phyloP scores from a whole-genome alignment of 1,140 invertebrate genomes.

The Venturia canescens region DNA sequence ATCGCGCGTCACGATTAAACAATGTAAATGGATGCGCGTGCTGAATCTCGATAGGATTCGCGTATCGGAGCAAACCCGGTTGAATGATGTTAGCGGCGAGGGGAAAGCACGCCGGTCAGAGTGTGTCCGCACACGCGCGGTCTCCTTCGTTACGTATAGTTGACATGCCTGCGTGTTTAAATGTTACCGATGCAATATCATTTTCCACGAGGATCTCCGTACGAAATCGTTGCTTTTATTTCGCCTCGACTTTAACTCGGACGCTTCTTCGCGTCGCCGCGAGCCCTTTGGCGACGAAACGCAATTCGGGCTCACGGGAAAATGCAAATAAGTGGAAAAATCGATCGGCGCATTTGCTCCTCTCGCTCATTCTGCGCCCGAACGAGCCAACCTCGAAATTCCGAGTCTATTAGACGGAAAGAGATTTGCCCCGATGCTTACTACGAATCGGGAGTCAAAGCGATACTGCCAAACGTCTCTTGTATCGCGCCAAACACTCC shows the following conservation, averaged over 20 bases:
- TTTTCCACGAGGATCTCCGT: background rate
- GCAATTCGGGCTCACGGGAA: no score
- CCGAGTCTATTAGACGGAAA: background rate
- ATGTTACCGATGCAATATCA: background rate
- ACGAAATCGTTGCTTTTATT: background rate
- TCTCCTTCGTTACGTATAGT: background rate
- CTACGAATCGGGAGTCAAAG: background rate
- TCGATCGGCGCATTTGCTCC: no score
- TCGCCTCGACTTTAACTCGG: no score
- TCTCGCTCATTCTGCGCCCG: no score
- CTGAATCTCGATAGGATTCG: conserved; percentile 43
- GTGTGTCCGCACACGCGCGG: conserved; percentile 28
- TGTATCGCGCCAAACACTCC: background rate
- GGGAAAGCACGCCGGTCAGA: background rate
- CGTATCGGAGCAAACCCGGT: conserved; percentile 22
- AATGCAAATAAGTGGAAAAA: no score
- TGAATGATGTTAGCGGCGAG: conserved; percentile 3
- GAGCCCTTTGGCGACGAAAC: no score
- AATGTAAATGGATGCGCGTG: conserved; percentile 46
- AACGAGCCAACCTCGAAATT: no score
- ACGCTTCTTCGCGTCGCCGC: no score
- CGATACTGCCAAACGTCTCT: background rate
- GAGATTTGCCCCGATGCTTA: background rate
- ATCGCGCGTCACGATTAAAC: conserved; percentile 46
- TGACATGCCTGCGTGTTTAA: conserved; percentile 29